These are phyloP conservation scores for Prenolepis imparis DNA, from an alignment of 2,888 invertebrate species.

Conservation along the genomic window DNA sequence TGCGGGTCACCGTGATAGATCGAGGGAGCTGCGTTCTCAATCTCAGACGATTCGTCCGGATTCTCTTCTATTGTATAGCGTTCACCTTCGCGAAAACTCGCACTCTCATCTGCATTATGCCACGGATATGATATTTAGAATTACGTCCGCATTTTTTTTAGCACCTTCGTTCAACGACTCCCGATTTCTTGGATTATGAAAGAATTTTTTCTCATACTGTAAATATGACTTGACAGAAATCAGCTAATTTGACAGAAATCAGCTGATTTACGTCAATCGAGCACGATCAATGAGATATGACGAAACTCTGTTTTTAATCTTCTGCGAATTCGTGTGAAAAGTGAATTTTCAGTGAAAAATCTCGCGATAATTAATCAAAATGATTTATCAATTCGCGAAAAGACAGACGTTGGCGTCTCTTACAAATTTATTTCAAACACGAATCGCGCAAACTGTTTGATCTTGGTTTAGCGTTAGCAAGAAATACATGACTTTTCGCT, in stretches of 20 bases:
- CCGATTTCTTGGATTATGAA: background rate
- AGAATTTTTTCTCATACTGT: background rate
- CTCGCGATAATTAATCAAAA: background rate
- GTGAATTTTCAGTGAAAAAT: background rate
- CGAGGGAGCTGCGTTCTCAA: slow-evolving; percentile 13
- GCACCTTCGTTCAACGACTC: background rate
- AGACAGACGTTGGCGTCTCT: background rate
- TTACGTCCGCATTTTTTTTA: slow-evolving; percentile 15
- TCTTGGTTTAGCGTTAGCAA: background rate
- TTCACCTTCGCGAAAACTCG: background rate
- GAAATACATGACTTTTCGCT: background rate
- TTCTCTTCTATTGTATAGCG: background rate
- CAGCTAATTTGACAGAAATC: too few relatives aligned
- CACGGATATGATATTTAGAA: background rate
- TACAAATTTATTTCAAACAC: background rate
- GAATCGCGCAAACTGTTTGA: slow-evolving; percentile 1
- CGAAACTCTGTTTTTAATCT: background rate
- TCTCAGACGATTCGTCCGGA: background rate
- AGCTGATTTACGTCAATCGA: too few relatives aligned
- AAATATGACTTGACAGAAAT: background rate
- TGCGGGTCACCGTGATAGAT: background rate
- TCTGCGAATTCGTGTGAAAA: background rate
- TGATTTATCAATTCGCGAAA: background rate
- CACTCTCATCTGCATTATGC: slow-evolving; percentile 8
- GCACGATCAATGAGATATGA: background rate